Evolutionary conservation across 2,797 vertebrate genomes (phyloP).

Genomic region (Spheniscus humboldti): DNA sequence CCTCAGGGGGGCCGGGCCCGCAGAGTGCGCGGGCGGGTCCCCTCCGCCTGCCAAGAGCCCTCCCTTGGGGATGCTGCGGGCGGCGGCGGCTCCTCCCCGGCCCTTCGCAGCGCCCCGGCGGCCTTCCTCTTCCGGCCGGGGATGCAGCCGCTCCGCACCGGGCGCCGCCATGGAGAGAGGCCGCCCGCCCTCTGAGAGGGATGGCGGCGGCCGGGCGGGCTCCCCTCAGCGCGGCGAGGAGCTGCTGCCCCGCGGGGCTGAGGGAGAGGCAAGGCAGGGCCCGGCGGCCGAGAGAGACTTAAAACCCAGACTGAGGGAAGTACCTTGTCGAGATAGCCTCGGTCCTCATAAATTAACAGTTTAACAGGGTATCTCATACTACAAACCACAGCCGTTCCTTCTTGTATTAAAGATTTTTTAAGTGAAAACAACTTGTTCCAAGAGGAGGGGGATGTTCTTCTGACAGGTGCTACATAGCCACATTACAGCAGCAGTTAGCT

Average conservation of each 20-base stretch:
- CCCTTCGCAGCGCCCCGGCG: not conserved
- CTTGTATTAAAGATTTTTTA: rapidly evolving
- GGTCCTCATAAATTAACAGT: not conserved
- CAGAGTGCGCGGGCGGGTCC: not conserved
- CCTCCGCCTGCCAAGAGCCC: not conserved
- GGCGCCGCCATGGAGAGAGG: not conserved
- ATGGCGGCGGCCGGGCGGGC: not conserved
- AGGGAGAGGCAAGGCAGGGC: not conserved
- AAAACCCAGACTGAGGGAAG: not conserved
- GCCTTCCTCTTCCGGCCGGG: slow-evolving; percentile 47
- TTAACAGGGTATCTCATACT: not conserved
- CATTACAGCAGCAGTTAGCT: not conserved
- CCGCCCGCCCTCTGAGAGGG: too few relatives aligned
- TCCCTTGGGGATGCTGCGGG: not conserved
- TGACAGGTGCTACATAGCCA: not conserved
- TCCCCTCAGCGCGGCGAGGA: not conserved
- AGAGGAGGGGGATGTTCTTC: too few relatives aligned
- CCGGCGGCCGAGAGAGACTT: not conserved
- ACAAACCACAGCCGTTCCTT: not conserved
- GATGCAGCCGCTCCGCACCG: not conserved
- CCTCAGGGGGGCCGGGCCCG: not conserved
- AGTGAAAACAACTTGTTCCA: not conserved
- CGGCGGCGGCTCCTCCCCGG: not conserved
- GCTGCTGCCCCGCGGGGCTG: too few relatives aligned
- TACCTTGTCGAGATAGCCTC: not conserved